Evolutionary conservation across 2,797 vertebrate genomes (phyloP).

Genomic region (Pelobates cultripes): DNA sequence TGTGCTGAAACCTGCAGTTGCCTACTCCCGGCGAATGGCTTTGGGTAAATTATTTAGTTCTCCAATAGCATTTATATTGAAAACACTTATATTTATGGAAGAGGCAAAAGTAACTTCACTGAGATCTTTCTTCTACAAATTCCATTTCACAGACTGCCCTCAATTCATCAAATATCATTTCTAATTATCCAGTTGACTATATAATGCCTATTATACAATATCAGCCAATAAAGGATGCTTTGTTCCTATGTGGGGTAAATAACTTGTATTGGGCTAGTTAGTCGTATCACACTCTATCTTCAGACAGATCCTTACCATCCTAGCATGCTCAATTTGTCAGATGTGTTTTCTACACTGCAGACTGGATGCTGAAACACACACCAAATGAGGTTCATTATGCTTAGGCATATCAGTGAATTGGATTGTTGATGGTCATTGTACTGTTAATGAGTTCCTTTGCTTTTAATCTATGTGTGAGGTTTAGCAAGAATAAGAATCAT

Average conservation of each 20-base stretch:
- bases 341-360: not conserved
- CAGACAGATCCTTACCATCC: not conserved
- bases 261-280: not conserved
- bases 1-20: not conserved
- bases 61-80: not conserved
- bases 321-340: not conserved
- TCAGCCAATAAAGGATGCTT: not conserved
- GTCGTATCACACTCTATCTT: not conserved
- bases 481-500: not conserved
- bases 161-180: not conserved
- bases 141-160: not conserved
- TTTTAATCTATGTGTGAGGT: not conserved
- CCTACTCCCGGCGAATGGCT: not conserved
- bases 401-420: not conserved
- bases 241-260: not conserved
- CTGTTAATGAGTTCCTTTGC: not conserved
- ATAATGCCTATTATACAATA: not conserved
- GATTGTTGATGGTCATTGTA: not conserved
- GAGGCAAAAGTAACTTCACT: not conserved
- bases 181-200: not conserved
- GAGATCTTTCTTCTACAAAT: not conserved
- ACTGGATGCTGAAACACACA: not conserved
- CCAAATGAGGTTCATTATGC: constrained; percentile 2
- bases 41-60: not conserved
- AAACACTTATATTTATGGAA: not conserved